phyloP scores from a whole-genome alignment of 2,797 vertebrate genomes.

The Oreochromis mossambicus region DNA sequence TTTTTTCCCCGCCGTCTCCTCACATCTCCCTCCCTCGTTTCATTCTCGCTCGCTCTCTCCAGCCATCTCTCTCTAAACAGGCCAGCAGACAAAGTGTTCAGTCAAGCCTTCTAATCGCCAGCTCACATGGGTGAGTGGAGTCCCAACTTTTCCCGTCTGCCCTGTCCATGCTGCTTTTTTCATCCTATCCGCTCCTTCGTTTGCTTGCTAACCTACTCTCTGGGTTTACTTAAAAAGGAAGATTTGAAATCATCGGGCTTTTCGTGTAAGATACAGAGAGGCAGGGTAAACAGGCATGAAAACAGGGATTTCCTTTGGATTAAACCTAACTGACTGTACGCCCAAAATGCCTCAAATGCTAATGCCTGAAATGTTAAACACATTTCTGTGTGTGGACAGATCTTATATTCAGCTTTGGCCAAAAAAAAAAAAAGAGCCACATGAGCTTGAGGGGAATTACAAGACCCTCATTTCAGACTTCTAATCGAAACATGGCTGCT shows the following conservation, averaged over 20 bases:
- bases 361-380: slow-evolving; percentile 8
- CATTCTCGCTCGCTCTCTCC: slow-evolving; percentile 43
- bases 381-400: slow-evolving; percentile 3
- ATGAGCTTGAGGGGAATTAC: slow-evolving; percentile 19
- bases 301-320: slow-evolving; percentile 23
- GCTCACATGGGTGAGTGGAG: slow-evolving; percentile 76
- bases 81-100: slow-evolving; percentile 77
- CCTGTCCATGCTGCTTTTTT: slow-evolving; percentile 59
- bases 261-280: neutral
- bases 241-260: neutral
- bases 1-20: slow-evolving; percentile 60
- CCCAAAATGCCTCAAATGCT: slow-evolving; percentile 26
- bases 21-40: slow-evolving; percentile 60
- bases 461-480: slow-evolving; percentile 21
- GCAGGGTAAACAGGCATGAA: slow-evolving; percentile 3
- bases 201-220: slow-evolving; percentile 18
- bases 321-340: slow-evolving; percentile 21
- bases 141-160: slow-evolving; percentile 73
- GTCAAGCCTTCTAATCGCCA: slow-evolving; percentile 74
- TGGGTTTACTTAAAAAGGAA: neutral
- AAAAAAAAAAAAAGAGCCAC: neutral
- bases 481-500: slow-evolving; percentile 33
- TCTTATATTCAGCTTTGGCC: slow-evolving; percentile 1
- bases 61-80: slow-evolving; percentile 71
- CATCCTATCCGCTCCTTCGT: slow-evolving; percentile 46